Base-by-base conservation (phyloP, 2,888 invertebrate genomes). In the Maniola hyperantus region DNA sequence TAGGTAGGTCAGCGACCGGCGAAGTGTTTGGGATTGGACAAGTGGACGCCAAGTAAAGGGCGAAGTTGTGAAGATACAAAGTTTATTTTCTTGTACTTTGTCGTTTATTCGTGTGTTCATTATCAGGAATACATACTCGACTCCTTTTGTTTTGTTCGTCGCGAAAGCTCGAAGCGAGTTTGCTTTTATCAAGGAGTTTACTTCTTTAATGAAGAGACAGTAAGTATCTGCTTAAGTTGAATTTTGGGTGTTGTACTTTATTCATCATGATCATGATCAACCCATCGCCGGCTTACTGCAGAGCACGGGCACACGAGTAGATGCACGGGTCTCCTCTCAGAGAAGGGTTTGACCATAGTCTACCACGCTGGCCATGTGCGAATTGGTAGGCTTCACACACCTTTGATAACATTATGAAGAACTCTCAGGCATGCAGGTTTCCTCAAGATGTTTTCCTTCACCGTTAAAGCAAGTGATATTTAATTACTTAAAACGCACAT, bases 101-200 rank as follows among this genome's bases (percentile, higher is more conserved):
- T 42, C 57, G 57, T 57, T 20, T 57, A 57, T 57, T 57, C 57
- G 57, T 42, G 39, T 57, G 57, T 57, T 57, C 57, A 57, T 57
- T 57, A 57, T 57, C 13, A 39, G 20, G 57, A 57, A 57, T 39
- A 57, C 57, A 57, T 57, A 42, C 42, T 57, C 11, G 57, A 42
- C 42, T 42, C 42, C 13, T 39, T 57, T 42, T 57, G 57, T 42
- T 34, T 15, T 57, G 57, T 42, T 57, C 26, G 39, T 20, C 39
- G 57, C 20, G 20, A 6, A 57, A 57, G 42, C 57, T 57, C 18
- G 57, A 39, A 57, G 20, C 42, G 42, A 57, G 57, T 57, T 57
- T 42, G 57, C 57, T 57, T 34, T 42, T 57, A 57, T 57, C 57
- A 20, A 57, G 20, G 57, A 42, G 42, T 55, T 34, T 53, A 33